Percentiles rank a stretch among this genome's conserved stretches.
These are phyloP conservation scores for Erythrocercus mccallii DNA, from an alignment of 2,113 vertebrate species.

Conservation along the genomic window DNA sequence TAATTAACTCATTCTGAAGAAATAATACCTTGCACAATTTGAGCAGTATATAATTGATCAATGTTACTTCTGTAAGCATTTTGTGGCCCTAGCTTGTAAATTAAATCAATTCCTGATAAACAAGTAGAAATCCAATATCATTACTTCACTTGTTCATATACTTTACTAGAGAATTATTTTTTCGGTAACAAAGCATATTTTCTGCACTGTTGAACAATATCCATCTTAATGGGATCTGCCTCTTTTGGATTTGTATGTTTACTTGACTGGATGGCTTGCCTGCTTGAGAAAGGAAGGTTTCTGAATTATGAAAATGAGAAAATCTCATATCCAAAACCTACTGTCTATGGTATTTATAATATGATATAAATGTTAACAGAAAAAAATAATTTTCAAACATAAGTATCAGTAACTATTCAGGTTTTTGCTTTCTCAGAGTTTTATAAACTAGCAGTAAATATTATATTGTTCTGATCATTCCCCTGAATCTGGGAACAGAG, in stretches of 20 bases:
- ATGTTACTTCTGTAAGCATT: neutral
- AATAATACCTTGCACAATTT: neutral
- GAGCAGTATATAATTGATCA: neutral
- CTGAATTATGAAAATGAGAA: constrained; percentile 2
- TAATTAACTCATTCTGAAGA: neutral
- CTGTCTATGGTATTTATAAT: neutral
- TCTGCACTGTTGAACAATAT: constrained; percentile 5
- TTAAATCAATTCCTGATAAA: neutral
- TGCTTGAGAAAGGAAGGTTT: neutral
- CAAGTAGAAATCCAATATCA: neutral
- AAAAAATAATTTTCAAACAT: neutral
- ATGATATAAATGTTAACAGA: neutral
- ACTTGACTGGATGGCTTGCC: neutral
- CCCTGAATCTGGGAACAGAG: neutral
- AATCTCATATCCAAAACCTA: neutral
- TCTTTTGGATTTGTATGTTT: neutral
- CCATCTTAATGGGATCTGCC: neutral
- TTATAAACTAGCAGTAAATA: neutral
- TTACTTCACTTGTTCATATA: neutral
- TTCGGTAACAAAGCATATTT: constrained; percentile 11
- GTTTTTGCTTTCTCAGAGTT: neutral
- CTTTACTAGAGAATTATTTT: neutral
- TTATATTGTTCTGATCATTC: neutral
- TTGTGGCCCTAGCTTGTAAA: neutral
- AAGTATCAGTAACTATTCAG: neutral